Base-by-base conservation (phyloP, 1,140 invertebrate genomes). In the Drosophila santomea region DNA sequence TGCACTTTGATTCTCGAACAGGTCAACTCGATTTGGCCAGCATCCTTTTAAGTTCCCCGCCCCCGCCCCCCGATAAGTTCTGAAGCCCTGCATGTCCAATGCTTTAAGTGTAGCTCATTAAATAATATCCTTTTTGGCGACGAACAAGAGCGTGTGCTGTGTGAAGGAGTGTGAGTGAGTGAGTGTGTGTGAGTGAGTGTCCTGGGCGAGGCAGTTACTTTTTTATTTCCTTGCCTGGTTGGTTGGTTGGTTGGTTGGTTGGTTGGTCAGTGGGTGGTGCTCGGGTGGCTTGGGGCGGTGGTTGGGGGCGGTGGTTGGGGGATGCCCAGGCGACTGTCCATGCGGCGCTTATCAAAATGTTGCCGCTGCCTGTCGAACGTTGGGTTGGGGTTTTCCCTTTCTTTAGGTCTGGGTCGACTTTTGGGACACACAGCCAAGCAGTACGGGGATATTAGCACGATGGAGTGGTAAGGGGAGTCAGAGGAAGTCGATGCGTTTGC, bases 91-190 rank as follows among this genome's bases (percentile, higher is more conserved):
- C 66, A 58, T 72, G 77, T 56, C 74, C 78, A 78, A 78, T 72
- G 76, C 77, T 74, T 84, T 77, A 80, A 89, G 84, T 89, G 86
- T 89, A 89, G 84, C 84, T 89, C 84, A 89, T 89, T 89, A 89
- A 89, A 89, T 89, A 89, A 89, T 89, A 89, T 89, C 84, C 84
- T 80, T 80, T 86, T 89, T 74, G 68, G 68, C 75, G 79, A 77
- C 77, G 60, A 75, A 41, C 59, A 57, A 36, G 17, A 48, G 61
- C 36, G 54, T 55, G 14, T 23, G 52, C 56, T 15, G 44, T 51
- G 45, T 50, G 48, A 36, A 32, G 28, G 43, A 39, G 67, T 68
- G 71, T 63, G 35, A 56, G 36, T n/a, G 45, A 45, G 45, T 28
- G 28, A 51, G 68, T 56, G 36, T 12, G 45, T 47, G 47, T 50